Percentiles rank a stretch among this genome's conserved stretches.
These are phyloP conservation scores for Miltochrista miniata DNA, from an alignment of 2,888 invertebrate genomes.

Conservation along the genomic window DNA sequence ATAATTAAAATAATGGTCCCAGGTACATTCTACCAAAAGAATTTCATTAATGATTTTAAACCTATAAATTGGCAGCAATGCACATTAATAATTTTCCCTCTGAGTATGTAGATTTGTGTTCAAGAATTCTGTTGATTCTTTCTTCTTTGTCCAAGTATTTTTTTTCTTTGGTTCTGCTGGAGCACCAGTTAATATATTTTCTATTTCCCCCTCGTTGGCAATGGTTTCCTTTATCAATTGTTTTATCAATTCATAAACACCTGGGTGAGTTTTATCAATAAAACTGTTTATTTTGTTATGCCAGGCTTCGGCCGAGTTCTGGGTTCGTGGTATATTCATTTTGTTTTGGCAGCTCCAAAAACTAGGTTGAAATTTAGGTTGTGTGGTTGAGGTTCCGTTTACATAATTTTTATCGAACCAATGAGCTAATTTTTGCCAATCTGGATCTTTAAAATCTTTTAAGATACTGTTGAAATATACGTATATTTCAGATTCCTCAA, in stretches of 20 bases:
- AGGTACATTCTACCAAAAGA: too few species aligned
- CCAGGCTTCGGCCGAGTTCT: conserved; percentile 16
- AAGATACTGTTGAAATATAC: conserved; percentile 3
- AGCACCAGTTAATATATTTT: conserved; percentile 2
- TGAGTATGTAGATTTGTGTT: neutral
- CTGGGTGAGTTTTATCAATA: conserved; percentile 10
- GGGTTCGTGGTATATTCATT: conserved; percentile 10
- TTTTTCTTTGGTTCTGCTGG: conserved; percentile 7
- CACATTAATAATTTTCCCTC: neutral
- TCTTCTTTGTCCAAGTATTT: conserved; percentile 8
- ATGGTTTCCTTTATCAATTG: conserved; percentile 13
- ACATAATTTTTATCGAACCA: neutral
- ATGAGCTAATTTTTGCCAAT: neutral
- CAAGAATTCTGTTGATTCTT: neutral
- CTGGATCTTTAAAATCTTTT: neutral
- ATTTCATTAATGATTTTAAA: neutral
- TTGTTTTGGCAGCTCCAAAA: conserved; percentile 12
- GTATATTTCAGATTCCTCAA: conserved; percentile 1
- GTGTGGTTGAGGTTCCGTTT: too few species aligned
- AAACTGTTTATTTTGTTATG: conserved; percentile 14
- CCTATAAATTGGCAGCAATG: neutral
- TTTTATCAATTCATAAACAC: conserved; percentile 9
- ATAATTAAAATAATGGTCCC: too few species aligned
- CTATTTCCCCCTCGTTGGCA: conserved; percentile 7
- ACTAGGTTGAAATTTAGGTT: conserved; percentile 6